These are phyloP conservation scores for Lasiommata megera DNA, from an alignment of 2,888 invertebrate species.

Conservation along the genomic window DNA sequence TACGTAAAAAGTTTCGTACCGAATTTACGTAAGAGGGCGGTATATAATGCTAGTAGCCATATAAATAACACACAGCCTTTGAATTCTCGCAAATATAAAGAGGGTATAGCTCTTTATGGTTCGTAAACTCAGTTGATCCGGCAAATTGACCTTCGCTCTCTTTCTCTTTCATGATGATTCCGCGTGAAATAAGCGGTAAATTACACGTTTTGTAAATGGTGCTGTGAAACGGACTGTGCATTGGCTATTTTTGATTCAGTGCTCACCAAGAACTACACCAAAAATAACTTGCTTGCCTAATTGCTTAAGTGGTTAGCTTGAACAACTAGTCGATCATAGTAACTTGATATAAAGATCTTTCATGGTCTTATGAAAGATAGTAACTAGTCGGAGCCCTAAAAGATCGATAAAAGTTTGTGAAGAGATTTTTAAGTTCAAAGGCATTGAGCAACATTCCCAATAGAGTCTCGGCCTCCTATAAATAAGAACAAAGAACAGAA, in stretches of 20 bases:
- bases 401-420: too few species aligned
- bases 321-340: too few species aligned
- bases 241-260: neutral
- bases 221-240: neutral
- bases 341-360: too few species aligned
- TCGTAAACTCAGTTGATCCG: slow-evolving; percentile 14
- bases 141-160: slow-evolving; percentile 9
- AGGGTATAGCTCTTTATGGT: slow-evolving; percentile 7
- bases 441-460: too few species aligned
- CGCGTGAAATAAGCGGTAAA: neutral
- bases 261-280: too few species aligned
- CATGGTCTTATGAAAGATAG: too few species aligned
- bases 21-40: neutral
- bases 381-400: too few species aligned
- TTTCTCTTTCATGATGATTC: neutral
- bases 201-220: neutral
- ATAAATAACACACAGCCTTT: slow-evolving; percentile 7
- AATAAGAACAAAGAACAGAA: too few species aligned
- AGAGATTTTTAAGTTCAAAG: too few species aligned
- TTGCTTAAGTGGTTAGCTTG: too few species aligned
- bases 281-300: too few species aligned
- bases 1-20: neutral
- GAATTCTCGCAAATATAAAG: slow-evolving; percentile 4
- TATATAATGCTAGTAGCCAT: slow-evolving; percentile 3
- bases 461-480: too few species aligned